Evolutionary conservation across 2,888 invertebrate genomes (phyloP).

Genomic region (Neoaliturus tenellus): DNA sequence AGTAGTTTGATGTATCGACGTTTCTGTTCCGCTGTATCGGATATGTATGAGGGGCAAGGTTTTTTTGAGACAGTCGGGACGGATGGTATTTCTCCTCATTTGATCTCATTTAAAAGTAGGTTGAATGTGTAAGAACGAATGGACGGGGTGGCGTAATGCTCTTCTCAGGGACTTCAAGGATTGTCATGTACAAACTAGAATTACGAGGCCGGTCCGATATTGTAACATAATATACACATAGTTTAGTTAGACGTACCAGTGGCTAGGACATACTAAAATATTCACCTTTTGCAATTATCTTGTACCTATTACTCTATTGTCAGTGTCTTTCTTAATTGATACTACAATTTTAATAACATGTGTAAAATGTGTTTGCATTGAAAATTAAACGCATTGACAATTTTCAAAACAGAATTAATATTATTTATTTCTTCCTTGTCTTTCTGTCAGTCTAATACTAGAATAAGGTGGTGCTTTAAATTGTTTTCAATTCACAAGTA

Average conservation of each 20-base stretch:
- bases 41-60: background rate
- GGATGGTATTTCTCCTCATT: slow-evolving; percentile 33
- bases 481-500: too few relatives aligned
- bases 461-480: too few relatives aligned
- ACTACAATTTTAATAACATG: slow-evolving; percentile 57
- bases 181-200: slow-evolving; percentile 47
- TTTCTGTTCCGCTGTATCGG: slow-evolving; percentile 14
- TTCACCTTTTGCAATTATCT: slow-evolving; percentile 52
- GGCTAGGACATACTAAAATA: slow-evolving; percentile 46
- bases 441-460: background rate
- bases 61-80: slow-evolving; percentile 31
- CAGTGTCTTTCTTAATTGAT: slow-evolving; percentile 56
- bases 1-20: slow-evolving; percentile 23
- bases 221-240: slow-evolving; percentile 37
- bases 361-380: slow-evolving; percentile 52
- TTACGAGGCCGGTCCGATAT: slow-evolving; percentile 23
- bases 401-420: slow-evolving; percentile 35
- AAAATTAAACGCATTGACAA: slow-evolving; percentile 52
- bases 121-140: slow-evolving; percentile 35
- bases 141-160: slow-evolving; percentile 35
- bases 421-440: slow-evolving; percentile 40
- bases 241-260: slow-evolving; percentile 27
- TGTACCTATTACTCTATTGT: slow-evolving; percentile 55
- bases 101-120: slow-evolving; percentile 45
- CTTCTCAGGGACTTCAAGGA: slow-evolving; percentile 47